Base-by-base conservation (phyloP, 2,113 vertebrate genomes). In the Aegotheles bennettii region DNA sequence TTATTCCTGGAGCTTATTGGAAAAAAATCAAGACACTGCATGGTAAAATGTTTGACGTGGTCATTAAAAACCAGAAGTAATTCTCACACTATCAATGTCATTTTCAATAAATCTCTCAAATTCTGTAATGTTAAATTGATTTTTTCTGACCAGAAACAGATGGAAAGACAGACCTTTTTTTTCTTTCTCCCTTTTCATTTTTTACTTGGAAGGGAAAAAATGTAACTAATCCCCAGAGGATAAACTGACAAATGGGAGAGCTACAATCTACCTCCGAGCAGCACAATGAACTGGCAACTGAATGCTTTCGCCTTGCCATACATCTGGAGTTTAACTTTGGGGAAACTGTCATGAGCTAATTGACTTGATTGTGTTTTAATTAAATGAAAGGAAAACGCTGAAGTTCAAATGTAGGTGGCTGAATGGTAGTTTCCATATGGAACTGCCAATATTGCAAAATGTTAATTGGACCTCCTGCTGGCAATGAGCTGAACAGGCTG, bases 381-480 rank as follows among this genome's bases (percentile, higher is more conserved):
- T 91, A 95, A 97, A 94, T 85, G 84, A 88, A 89, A 95, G 88
- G 65, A 67, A 80, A 96, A 96, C 87, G 88, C 57, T 87, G 82
- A 50, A 56, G 83, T 91, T 97, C 95, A 94, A 38, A 94, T 61
- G 90, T 94, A 86, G 93, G 84, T 19, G 8, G 84, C 57, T 90
- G 93, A 92, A 94, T 85, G 42, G 84, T 94, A 89, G 64, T 94
- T 96, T 95, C 89, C 97, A 95, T 86, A 91, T 93, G 84, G 82
- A 76, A 84, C 95, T 84, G 81, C 87, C 47, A 96, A 76, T 96
- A 84, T 60, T 69, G 64, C 79, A 90, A 96, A 96, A 97, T 94
- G 95, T 95, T 96, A 97, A 97, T 93, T 94, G 94, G 92, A 80
- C 68, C 93, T 91, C 94, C 93, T 16, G 60, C 38, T 83, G 81